A percentile compares a stretch with the other conserved stretches of the same genome.
phyloP scores from a whole-genome alignment of 2,797 vertebrate species.

The Morus bassanus region DNA sequence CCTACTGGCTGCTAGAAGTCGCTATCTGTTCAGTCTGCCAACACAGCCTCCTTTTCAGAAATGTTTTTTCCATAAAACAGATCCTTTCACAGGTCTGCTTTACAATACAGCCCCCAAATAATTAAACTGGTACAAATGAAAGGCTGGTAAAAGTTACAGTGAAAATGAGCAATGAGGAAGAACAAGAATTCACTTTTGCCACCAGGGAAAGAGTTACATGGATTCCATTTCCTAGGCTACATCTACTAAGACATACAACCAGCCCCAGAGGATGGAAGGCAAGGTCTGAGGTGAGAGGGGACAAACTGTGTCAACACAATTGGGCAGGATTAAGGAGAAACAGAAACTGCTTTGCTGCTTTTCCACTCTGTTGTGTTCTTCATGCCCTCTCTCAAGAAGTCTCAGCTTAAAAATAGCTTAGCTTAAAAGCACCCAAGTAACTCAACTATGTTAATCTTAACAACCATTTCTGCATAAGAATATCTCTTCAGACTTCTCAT shows the following conservation, averaged over 20 bases:
- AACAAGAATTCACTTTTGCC: background rate
- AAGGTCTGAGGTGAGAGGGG: background rate
- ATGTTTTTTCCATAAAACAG: background rate
- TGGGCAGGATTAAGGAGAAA: background rate
- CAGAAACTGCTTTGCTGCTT: background rate
- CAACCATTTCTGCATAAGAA: background rate
- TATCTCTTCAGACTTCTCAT: background rate
- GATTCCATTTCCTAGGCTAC: background rate
- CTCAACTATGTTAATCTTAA: background rate
- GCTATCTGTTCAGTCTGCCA: background rate
- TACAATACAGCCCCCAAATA: background rate
- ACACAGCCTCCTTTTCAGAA: background rate
- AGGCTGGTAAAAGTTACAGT: background rate
- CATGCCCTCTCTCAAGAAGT: background rate
- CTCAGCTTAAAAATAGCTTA: background rate
- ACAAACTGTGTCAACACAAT: background rate
- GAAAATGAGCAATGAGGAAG: background rate
- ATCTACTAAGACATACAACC: background rate
- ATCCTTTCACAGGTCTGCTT: background rate
- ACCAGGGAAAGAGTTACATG: background rate
- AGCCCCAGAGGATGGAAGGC: background rate
- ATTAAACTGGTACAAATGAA: background rate
- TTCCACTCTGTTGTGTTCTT: background rate
- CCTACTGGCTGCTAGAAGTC: background rate
- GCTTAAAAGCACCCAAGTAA: background rate